These are phyloP conservation scores for Rhinolophus ferrumequinum DNA, from an alignment of 2,113 vertebrate species.

Conservation along the genomic window DNA sequence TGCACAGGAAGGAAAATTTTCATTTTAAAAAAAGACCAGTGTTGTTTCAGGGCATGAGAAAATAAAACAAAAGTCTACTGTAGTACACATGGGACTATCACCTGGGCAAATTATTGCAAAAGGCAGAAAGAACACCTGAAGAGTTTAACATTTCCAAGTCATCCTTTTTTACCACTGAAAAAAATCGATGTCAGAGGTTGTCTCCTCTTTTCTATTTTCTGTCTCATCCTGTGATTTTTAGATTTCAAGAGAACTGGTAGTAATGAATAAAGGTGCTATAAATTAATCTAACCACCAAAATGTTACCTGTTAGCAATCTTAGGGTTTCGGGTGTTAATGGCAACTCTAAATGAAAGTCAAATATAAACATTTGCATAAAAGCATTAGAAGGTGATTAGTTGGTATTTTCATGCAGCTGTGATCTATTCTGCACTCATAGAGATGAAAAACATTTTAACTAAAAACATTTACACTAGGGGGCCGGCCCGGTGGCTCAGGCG, in stretches of 20 bases:
- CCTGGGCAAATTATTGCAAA: neutral
- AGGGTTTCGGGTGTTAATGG: conserved; percentile 54
- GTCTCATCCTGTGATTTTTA: conserved; percentile 42
- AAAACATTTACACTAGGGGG: conserved; percentile 67
- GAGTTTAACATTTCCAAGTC: neutral
- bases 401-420: conserved; percentile 17
- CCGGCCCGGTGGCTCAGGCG: too few species aligned
- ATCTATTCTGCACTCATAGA: conserved; percentile 41
- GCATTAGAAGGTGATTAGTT: conserved; percentile 70
- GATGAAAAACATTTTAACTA: conserved; percentile 27
- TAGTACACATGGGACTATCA: neutral
- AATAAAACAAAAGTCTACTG: neutral
- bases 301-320: conserved; percentile 67
- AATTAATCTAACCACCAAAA: conserved; percentile 55
- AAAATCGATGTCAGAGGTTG: neutral
- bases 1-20: neutral
- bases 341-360: conserved; percentile 54
- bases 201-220: conserved; percentile 19
- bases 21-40: neutral
- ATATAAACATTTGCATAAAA: conserved; percentile 69
- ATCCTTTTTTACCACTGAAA: neutral
- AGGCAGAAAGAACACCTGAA: neutral
- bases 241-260: conserved; percentile 26
- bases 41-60: neutral
- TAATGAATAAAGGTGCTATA: conserved; percentile 60